Percentiles rank a stretch among this genome's conserved stretches.
phyloP scores from a whole-genome alignment of 2,797 vertebrate species.

The Prunella strophiata region DNA sequence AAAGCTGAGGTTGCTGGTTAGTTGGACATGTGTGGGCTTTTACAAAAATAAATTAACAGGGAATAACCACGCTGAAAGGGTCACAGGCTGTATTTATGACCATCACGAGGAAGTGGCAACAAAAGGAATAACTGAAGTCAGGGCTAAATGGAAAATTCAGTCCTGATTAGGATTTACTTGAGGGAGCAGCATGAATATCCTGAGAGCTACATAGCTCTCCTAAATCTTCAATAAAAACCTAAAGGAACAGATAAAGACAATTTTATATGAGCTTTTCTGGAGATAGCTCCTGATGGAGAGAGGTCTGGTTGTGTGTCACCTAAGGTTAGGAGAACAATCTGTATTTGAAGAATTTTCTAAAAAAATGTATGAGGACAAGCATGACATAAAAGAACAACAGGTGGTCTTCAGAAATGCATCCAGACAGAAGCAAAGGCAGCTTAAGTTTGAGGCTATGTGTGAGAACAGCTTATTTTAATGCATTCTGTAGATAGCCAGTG shows the following conservation, averaged over 20 bases:
- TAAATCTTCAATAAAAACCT: not conserved
- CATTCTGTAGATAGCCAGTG: not conserved
- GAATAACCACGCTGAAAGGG: not conserved
- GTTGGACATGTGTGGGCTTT: not conserved
- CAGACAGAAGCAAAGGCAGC: not conserved
- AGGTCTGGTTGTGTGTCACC: not conserved
- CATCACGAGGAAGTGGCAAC: not conserved
- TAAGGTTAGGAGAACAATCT: not conserved
- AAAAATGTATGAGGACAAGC: not conserved
- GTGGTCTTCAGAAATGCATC: slow-evolving; percentile 21
- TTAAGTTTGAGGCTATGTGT: not conserved
- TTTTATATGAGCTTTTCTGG: not conserved
- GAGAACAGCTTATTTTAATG: slow-evolving; percentile 6
- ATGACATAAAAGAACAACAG: slow-evolving; percentile 5
- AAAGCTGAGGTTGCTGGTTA: slow-evolving; percentile 5
- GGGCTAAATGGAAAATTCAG: not conserved
- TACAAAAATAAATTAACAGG: not conserved
- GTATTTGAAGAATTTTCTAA: not conserved
- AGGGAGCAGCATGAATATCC: not conserved
- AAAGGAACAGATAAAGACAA: not conserved
- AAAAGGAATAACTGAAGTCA: not conserved
- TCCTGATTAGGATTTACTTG: not conserved
- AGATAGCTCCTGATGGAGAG: not conserved
- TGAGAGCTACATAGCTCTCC: not conserved
- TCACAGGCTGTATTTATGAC: not conserved